Percentiles rank a stretch among this genome's conserved stretches.
Conservation (phyloP, 2,888 invertebrate species). For the Odontocolon sp. region DNA sequence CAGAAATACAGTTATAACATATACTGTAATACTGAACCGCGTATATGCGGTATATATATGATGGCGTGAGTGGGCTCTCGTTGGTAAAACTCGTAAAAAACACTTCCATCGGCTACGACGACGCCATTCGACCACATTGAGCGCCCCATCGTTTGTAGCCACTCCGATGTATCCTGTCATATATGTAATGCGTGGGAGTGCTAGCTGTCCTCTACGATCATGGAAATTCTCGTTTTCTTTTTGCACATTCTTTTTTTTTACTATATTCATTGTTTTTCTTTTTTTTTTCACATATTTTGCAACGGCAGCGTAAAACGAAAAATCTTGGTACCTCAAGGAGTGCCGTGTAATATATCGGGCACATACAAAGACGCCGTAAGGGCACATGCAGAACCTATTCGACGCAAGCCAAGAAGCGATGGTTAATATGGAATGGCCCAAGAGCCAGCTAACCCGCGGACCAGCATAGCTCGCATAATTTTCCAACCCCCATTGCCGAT, state of each 20-base stretch:
- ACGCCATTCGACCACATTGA: conserved; percentile 32
- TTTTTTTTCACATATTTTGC: neutral
- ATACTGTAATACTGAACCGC: conserved; percentile 16
- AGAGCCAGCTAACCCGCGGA: neutral
- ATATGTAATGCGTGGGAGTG: conserved; percentile 32
- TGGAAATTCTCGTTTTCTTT: conserved; percentile 12
- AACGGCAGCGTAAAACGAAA: neutral
- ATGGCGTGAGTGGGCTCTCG: conserved; percentile 11
- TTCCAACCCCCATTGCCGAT: conserved; percentile 41
- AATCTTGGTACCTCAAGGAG: neutral
- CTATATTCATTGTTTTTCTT: neutral
- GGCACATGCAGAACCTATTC: neutral
- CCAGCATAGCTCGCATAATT: conserved; percentile 37
- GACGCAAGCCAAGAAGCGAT: neutral
- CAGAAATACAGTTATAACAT: conserved; percentile 8
- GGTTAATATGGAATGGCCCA: conserved; percentile 4
- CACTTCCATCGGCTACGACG: conserved; percentile 40
- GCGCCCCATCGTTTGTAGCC: conserved; percentile 10
- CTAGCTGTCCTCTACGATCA: conserved; percentile 16
- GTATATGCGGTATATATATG: neutral
- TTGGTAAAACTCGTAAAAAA: conserved; percentile 50
- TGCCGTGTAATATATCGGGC: neutral
- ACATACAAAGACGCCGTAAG: neutral
- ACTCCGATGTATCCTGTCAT: conserved; percentile 29
- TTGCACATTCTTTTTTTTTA: neutral